Conservation (phyloP, 1,140 invertebrate genomes). For the Hyposmocoma kahamanoa region DNA sequence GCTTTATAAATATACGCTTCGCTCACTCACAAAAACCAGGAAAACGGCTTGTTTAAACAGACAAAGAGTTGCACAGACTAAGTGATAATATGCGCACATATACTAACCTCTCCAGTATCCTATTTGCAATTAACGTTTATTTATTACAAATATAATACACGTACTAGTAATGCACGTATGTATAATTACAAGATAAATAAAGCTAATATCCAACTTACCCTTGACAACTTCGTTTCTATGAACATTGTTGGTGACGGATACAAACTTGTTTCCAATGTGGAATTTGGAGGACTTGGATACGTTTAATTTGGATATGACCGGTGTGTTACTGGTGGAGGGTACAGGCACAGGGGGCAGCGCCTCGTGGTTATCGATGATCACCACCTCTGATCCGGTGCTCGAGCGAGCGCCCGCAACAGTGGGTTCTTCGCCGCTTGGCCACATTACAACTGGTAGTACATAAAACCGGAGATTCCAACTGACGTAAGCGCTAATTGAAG, state of each 20-base stretch:
- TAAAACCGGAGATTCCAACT: not conserved
- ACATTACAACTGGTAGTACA: slow-evolving; percentile 6
- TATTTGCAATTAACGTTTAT: too few relatives aligned
- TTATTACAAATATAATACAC: too few relatives aligned
- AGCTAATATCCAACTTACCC: slow-evolving; percentile 49
- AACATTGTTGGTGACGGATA: slow-evolving; percentile 52
- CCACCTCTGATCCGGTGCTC: slow-evolving; percentile 30
- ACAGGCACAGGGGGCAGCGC: slow-evolving; percentile 9
- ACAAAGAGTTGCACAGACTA: too few relatives aligned
- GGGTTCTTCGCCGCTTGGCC: not conserved
- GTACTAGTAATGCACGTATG: too few relatives aligned
- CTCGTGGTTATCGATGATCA: slow-evolving; percentile 29
- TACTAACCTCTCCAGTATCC: too few relatives aligned
- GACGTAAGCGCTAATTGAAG: not conserved
- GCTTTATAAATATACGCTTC: too few relatives aligned
- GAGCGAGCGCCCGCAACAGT: slow-evolving; percentile 3
- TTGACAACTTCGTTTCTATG: slow-evolving; percentile 51
- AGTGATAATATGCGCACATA: too few relatives aligned
- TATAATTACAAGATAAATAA: slow-evolving; percentile 14
- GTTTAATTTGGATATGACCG: slow-evolving; percentile 34
- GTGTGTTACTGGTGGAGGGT: slow-evolving; percentile 17
- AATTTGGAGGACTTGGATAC: slow-evolving; percentile 43
- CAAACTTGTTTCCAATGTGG: slow-evolving; percentile 53
- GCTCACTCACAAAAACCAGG: too few relatives aligned
- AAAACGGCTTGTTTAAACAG: too few relatives aligned